Evolutionary conservation across 2,797 vertebrate species (phyloP).

Genomic region (Steatocranus sp.): DNA sequence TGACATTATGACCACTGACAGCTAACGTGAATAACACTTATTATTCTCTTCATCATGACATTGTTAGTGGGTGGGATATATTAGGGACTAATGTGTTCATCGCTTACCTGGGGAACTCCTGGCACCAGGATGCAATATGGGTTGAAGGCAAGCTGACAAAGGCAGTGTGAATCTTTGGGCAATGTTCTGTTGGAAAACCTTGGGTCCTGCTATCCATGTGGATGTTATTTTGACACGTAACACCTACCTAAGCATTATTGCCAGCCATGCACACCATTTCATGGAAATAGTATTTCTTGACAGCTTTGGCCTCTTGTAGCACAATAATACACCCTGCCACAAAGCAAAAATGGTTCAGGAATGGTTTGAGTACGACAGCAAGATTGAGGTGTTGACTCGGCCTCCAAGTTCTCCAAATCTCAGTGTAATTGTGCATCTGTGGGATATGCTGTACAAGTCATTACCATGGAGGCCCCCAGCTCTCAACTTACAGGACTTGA

Average conservation of each 20-base stretch:
- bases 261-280: background rate
- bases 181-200: background rate
- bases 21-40: background rate
- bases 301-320: too few species aligned
- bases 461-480: background rate
- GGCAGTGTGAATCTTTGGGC: background rate
- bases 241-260: background rate
- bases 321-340: too few species aligned
- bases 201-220: background rate
- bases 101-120: background rate
- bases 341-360: background rate
- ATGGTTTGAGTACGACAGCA: fast-evolving
- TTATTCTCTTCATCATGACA: background rate
- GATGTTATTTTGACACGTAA: fast-evolving
- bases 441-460: background rate
- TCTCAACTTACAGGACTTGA: fast-evolving
- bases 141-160: background rate
- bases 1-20: background rate
- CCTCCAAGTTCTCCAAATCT: background rate
- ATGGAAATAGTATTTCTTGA: background rate
- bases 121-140: background rate
- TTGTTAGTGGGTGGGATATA: background rate
- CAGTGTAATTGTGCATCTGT: background rate
- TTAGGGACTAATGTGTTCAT: background rate
- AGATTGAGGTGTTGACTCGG: background rate